A percentile compares a stretch with the other conserved stretches of the same genome.
Conservation (phyloP, 2,113 vertebrate genomes). For the Bubo bubo region DNA sequence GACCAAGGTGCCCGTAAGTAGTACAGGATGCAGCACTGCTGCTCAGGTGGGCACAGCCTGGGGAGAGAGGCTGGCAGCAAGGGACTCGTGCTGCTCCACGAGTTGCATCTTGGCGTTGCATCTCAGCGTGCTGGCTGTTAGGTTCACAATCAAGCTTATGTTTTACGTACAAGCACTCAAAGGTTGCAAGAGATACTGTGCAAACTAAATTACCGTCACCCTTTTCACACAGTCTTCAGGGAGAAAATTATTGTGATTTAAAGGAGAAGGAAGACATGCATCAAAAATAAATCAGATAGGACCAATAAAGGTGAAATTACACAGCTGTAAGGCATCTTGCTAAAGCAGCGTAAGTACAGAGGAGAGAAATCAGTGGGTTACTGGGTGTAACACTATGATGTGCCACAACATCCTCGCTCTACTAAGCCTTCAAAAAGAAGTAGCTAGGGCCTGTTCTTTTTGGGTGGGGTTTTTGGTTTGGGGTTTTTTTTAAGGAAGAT, state of each 20-base stretch:
- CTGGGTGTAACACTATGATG: background rate
- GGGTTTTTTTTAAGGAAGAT: background rate
- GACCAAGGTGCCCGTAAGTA: background rate
- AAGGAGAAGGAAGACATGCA: background rate
- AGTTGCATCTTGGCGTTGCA: fast-evolving
- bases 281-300: background rate
- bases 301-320: background rate
- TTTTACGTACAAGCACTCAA: background rate
- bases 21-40: background rate
- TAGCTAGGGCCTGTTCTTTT: background rate
- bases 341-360: background rate
- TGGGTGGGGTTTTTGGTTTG: background rate
- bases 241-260: background rate
- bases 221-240: background rate
- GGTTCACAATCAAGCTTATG: background rate
- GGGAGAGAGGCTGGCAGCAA: background rate
- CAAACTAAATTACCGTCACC: background rate
- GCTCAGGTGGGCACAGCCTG: background rate
- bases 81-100: background rate
- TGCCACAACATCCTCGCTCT: background rate
- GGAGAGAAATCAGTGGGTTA: background rate
- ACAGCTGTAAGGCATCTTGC: background rate
- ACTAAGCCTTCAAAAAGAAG: background rate
- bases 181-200: background rate
- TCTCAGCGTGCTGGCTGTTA: fast-evolving